These are phyloP conservation scores for Gallinago stenura DNA, from an alignment of 2,797 vertebrate genomes.

Conservation along the genomic window DNA sequence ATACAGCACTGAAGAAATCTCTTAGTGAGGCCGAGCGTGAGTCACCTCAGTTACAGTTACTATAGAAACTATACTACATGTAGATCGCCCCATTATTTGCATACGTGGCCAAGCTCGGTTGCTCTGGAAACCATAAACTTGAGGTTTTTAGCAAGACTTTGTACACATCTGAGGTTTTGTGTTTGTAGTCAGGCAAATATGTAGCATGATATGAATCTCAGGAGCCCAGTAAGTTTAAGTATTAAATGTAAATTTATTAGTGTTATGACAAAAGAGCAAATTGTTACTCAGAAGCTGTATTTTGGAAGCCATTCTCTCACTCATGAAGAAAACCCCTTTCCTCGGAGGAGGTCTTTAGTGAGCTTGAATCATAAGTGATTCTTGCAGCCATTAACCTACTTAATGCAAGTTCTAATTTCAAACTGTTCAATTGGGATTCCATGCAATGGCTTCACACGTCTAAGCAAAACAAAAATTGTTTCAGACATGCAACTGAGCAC, in stretches of 20 bases:
- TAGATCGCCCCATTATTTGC: background rate
- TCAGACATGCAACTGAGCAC: background rate
- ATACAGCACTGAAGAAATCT: background rate
- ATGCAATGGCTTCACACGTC: background rate
- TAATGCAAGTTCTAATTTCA: constrained; percentile 39
- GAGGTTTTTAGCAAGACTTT: background rate
- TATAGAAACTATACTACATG: constrained; percentile 59
- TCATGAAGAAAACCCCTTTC: background rate
- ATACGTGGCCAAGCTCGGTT: constrained; percentile 35
- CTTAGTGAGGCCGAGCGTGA: constrained; percentile 4
- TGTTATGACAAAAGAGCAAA: background rate
- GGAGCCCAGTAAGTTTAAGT: background rate
- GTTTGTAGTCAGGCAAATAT: background rate
- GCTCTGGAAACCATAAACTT: constrained; percentile 62
- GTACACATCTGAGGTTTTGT: constrained; percentile 35
- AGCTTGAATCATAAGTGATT: background rate
- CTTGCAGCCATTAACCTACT: constrained; percentile 54
- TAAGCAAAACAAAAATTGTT: background rate
- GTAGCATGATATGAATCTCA: background rate
- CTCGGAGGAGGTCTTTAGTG: background rate
- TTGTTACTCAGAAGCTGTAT: background rate
- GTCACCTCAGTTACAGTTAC: constrained; percentile 48
- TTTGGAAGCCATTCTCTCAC: constrained; percentile 35
- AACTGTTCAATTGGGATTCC: constrained; percentile 41
- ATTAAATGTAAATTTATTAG: background rate